phyloP scores from a whole-genome alignment of 2,113 vertebrate genomes.

The Cephalopterus ornatus region DNA sequence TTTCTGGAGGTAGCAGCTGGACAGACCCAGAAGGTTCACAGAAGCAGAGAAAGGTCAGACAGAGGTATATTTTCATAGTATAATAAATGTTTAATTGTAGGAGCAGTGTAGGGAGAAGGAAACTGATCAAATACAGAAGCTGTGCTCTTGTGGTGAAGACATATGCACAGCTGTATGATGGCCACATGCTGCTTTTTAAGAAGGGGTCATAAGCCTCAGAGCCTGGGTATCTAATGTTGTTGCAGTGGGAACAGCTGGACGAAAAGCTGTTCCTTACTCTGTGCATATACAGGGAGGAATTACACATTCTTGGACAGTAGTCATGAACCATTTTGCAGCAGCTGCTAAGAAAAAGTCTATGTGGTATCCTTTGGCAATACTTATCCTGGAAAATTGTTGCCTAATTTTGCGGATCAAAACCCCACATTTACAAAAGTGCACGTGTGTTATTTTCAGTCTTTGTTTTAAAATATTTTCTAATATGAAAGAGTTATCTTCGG shows the following conservation, averaged over 20 bases:
- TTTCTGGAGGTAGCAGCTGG: not conserved
- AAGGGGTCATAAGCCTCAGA: not conserved
- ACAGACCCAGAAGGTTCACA: not conserved
- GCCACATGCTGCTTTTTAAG: not conserved
- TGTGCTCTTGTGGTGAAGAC: not conserved
- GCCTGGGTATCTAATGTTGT: not conserved
- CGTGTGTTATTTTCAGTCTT: not conserved
- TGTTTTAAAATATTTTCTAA: not conserved
- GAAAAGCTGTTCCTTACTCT: not conserved
- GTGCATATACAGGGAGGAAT: not conserved
- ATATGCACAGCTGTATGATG: not conserved
- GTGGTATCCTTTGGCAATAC: not conserved
- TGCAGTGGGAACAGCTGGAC: not conserved
- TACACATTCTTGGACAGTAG: not conserved
- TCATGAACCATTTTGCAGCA: not conserved
- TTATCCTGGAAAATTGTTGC: not conserved
- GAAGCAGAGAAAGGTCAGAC: not conserved
- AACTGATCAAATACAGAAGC: not conserved
- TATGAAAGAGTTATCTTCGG: not conserved
- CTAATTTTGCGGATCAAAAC: not conserved
- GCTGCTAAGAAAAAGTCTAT: not conserved
- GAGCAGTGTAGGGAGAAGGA: not conserved
- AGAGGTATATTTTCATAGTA: not conserved
- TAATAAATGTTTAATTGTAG: not conserved
- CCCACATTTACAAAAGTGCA: not conserved